phyloP scores from a whole-genome alignment of 2,797 vertebrate species.

The Lepilemur septentrionalis region DNA sequence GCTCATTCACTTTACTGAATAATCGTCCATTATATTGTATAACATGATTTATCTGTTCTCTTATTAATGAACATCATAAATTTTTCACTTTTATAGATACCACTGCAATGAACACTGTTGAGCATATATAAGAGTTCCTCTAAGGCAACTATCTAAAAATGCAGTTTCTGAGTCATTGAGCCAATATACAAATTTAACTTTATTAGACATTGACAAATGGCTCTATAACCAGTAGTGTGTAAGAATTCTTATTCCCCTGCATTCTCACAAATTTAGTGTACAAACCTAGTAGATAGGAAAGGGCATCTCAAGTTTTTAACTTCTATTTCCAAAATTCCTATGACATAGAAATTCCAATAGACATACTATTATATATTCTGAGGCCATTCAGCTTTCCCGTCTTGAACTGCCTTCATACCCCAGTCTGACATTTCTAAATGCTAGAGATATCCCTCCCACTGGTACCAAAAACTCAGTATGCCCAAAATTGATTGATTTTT shows the following conservation, averaged over 20 bases:
- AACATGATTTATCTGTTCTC: neutral
- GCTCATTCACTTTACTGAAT: neutral
- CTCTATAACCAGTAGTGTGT: neutral
- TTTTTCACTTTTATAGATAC: neutral
- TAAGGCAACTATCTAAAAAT: neutral
- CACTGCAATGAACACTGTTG: neutral
- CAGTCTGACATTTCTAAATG: neutral
- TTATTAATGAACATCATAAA: neutral
- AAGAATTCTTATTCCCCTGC: neutral
- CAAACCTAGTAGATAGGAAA: neutral
- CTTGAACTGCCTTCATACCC: neutral
- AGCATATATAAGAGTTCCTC: neutral
- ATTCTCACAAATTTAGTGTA: neutral
- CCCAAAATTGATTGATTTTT: neutral
- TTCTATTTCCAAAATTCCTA: neutral
- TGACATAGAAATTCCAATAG: neutral
- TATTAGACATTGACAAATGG: neutral
- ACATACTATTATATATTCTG: neutral
- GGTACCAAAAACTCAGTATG: constrained; percentile 14
- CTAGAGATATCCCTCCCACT: neutral
- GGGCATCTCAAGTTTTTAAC: neutral
- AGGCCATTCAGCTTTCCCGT: neutral
- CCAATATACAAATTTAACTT: neutral
- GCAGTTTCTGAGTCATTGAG: neutral
- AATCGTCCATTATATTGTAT: neutral